Base-by-base conservation (phyloP, 2,888 invertebrate genomes). In the Scaptomyza polygonia region DNA sequence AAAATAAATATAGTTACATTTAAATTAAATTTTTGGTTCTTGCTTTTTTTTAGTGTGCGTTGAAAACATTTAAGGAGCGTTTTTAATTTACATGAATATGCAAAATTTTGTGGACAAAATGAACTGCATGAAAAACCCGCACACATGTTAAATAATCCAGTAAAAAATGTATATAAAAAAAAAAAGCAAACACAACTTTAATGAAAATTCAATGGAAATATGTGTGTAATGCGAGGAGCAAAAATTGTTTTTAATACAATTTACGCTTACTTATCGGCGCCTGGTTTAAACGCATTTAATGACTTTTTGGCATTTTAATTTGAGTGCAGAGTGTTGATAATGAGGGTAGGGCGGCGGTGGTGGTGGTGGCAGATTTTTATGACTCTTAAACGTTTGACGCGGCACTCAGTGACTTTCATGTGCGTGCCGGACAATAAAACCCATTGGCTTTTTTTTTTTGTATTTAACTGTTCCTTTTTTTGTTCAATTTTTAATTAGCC, bases 401-500 rank as follows among this genome's bases (percentile, higher is more conserved):
- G 75, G 27, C 44, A 44, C 63, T 66, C 52, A 40, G 39, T 32
- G 74, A 21, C 40, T 57, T 58, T 45, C 51, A 70, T 70, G 64
- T 70, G 75, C 75, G 70, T 75, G 71, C 43, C 42, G 54, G 42
- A 68, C 57, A 57, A 47, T 58, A 58, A 62, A 63, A 64, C 27
- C 11, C 53, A 73, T 61, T 66, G 66, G 36, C 61, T 55, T 30
- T 52, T 66, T 54, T 44, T 58, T 55, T 30, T 52, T 66, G 52
- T 44, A 49, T 40, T 55, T 47, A 40, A 30, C 30, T 8, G 8
- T 8, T 16, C 48, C 39, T 25, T 65, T 48, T 48, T 52, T 49
- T 42, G 56, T 70, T 85, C 67, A 67, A 73, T 84, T 84, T 87
- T 86, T 87, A 85, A 85, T 85, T 85, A 85, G 88, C 84, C 72